Evolutionary conservation across 2,888 invertebrate genomes (phyloP).

Genomic region (Ormyrus labotus): DNA sequence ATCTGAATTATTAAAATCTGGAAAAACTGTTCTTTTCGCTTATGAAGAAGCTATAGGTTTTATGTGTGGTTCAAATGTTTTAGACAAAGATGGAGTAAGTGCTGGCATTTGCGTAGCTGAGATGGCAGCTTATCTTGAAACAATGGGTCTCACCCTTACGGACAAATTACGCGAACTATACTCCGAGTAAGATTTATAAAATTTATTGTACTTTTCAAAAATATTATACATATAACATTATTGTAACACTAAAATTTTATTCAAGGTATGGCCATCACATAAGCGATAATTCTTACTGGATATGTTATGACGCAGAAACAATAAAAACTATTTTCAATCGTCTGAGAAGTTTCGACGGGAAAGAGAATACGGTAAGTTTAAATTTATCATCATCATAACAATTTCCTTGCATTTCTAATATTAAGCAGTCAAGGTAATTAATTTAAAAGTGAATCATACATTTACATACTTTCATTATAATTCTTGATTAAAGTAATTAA

Average conservation of each 20-base stretch:
- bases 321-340: conserved; percentile 88
- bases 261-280: conserved; percentile 92
- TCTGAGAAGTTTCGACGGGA: conserved; percentile 84
- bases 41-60: conserved; percentile 99
- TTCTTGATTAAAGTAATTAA: too few species aligned
- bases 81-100: conserved; percentile 97
- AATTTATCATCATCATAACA: neutral
- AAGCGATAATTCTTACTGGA: conserved; percentile 91
- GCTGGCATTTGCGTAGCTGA: conserved; percentile 90
- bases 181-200: conserved; percentile 76
- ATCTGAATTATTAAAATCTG: conserved; percentile 82
- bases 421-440: too few species aligned
- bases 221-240: conserved; percentile 3
- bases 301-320: conserved; percentile 85
- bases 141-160: conserved; percentile 78
- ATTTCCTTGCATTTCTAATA: too few species aligned
- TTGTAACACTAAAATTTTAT: conserved; percentile 2
- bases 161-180: conserved; percentile 87
- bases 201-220: neutral
- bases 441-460: too few species aligned
- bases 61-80: conserved; percentile 92
- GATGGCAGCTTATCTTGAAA: conserved; percentile 83
- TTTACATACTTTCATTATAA: too few species aligned
- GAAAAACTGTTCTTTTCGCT: conserved; percentile 90
- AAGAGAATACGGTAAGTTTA: conserved; percentile 78